A percentile compares a stretch with the other conserved stretches of the same genome.
These are phyloP conservation scores for Lasioglossum vierecki DNA, from an alignment of 2,888 invertebrate genomes.

Conservation along the genomic window DNA sequence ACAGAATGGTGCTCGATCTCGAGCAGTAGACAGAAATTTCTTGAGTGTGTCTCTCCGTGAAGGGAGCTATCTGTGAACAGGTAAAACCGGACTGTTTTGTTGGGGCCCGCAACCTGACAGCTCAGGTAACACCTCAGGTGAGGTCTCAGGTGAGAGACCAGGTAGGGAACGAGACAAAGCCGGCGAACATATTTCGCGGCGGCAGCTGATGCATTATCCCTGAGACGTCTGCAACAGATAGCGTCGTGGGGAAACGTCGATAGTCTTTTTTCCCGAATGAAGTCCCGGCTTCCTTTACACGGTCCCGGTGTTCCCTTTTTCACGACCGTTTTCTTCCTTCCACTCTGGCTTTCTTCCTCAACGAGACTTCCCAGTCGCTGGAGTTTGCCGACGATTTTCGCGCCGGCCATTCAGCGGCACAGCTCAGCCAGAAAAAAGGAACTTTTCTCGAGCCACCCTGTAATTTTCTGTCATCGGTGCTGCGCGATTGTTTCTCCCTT, in stretches of 20 bases:
- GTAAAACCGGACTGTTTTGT: background rate
- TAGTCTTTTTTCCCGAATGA: slow-evolving; percentile 64
- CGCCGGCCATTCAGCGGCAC: background rate
- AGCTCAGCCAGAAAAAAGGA: background rate
- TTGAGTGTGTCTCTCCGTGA: background rate
- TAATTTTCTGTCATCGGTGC: background rate
- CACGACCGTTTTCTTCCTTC: slow-evolving; percentile 1
- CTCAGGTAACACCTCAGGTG: slow-evolving; percentile 14
- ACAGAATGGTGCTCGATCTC: background rate
- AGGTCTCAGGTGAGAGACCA: slow-evolving; percentile 28
- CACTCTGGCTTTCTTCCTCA: background rate
- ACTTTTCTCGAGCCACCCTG: background rate
- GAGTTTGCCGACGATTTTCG: background rate
- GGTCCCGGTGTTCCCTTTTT: background rate
- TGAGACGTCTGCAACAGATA: slow-evolving; percentile 70
- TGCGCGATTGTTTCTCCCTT: background rate
- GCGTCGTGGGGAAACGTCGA: slow-evolving; percentile 69
- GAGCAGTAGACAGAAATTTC: slow-evolving; percentile 23
- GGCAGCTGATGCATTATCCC: slow-evolving; percentile 70
- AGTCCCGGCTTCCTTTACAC: slow-evolving; percentile 38
- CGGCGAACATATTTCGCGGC: slow-evolving; percentile 63
- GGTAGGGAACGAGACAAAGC: slow-evolving; percentile 32
- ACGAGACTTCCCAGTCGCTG: background rate
- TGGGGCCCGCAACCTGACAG: slow-evolving; percentile 26
- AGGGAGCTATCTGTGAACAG: background rate